These are phyloP conservation scores for Hyalella azteca DNA, from an alignment of 2,888 invertebrate genomes.

Conservation along the genomic window DNA sequence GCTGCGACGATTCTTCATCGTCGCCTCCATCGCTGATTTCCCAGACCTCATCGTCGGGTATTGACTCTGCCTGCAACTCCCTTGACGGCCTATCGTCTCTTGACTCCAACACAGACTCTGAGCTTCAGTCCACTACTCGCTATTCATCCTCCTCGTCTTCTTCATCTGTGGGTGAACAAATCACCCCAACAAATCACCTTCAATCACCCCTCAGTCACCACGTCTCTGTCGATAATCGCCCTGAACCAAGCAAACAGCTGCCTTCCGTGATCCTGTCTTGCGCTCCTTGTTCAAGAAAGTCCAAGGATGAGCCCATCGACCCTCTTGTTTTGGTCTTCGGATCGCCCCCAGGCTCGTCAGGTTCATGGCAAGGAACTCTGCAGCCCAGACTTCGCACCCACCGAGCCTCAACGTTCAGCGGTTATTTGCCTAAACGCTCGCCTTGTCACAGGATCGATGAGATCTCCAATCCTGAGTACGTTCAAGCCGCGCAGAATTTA, in stretches of 20 bases:
- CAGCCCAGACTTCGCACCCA: constrained; percentile 13
- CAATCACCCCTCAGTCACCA: not conserved
- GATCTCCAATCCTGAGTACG: constrained; percentile 15
- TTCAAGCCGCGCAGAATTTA: too few relatives aligned
- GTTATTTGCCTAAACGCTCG: constrained; percentile 10
- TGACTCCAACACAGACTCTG: constrained; percentile 23
- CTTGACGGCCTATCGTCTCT: constrained; percentile 33
- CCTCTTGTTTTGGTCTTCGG: constrained; percentile 17
- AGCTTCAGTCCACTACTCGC: not conserved
- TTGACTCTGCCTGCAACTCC: constrained; percentile 29
- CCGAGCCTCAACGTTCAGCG: constrained; percentile 33
- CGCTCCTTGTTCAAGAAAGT: not conserved
- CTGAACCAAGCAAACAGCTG: not conserved
- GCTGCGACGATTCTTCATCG: constrained; percentile 17
- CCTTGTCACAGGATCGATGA: constrained; percentile 18
- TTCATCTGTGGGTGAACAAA: not conserved
- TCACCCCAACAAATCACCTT: not conserved
- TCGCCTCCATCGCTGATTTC: not conserved
- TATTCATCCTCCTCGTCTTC: not conserved
- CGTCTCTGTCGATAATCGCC: not conserved
- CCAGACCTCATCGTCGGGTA: constrained; percentile 4
- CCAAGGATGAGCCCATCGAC: constrained; percentile 9
- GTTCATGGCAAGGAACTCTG: constrained; percentile 10
- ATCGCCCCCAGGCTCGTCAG: constrained; percentile 4
- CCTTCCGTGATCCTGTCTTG: not conserved